Base-by-base conservation (phyloP, 2,888 invertebrate genomes). In the Bombyx huttoni region DNA sequence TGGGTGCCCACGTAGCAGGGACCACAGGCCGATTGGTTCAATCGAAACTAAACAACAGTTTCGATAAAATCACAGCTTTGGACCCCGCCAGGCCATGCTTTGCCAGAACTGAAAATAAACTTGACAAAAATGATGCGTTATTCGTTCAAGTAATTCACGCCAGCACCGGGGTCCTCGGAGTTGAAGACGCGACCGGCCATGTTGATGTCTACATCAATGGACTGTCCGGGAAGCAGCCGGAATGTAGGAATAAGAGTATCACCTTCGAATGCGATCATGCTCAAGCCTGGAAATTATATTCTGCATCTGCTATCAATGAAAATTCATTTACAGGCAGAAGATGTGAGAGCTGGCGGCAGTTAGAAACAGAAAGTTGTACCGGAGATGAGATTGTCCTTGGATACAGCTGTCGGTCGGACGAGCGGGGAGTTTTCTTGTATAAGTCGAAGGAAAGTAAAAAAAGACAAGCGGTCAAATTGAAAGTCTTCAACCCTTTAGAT, bases 1-100 rank as follows among this genome's bases (percentile, higher is more conserved):
- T 92, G 13, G 92, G 92, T 3, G 91, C 92, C 0, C 92, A 92
- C 64, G 91, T 91, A 0, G 91, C 90, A 0, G 91, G 91, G 0
- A 63, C 78, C 51, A 71, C 84, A 0, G 86, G 84, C 0, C 80
- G 75, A 49, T 52, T 82, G 34, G 75, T 81, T 5, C 69, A 70
- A 52, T 68, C 52, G 10, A 65, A 70, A 7, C 54, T 80, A 14
- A 68, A 68, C 8, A 57, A 59, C 7, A 71, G 68, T 46, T 54
- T 85, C 40, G 78, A 75, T 0, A 70, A 62, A 53, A 81, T 85
- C 46, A 81, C 82, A 0, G 87, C 80, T 0, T 60, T 86, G 52
- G 87, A 87, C 53, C 87, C 87, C 0, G 87, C 87, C 1, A 71
- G 73, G 49, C 86, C 86, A 2, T 86, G 86, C 56, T 85, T 86